Evolutionary conservation across 92 coral and sea anemone species (phyloP), one percentile per base, ranked within the genome.

Genomic region (Porites evermanni): DNA sequence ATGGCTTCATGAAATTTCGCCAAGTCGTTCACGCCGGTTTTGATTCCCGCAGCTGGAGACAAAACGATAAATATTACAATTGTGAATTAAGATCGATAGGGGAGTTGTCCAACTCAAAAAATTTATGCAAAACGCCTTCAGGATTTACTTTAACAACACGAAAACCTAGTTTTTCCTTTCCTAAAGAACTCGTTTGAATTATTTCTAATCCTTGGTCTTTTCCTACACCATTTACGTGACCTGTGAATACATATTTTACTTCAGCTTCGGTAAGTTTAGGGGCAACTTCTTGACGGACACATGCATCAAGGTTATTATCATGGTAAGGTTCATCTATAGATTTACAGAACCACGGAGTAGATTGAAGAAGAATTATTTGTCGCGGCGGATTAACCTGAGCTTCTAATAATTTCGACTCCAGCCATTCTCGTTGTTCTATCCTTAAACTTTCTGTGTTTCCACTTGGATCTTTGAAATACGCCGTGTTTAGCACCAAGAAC

Each of bases 361-460:
- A 79, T 79, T 95, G 98, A 9, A 95, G 47, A 14, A 95, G 78
- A 26, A 95, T 86, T 59, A 95, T 79, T 75, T 90, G 92, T 59
- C 90, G 89, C 4, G 98, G 98, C 14, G 98, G 98, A 51, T 95
- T 95, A 8, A 95, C 91, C 76, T 95, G 96, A 0, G 98, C 96
- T 70, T 95, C 96, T 4, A 95, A 82, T 13, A 95, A 84, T 17
- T 92, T 83, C 18, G 98, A 95, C 60, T 93, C 94, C 2, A 95
- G 79, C 98, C 98, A 95, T 50, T 95, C 98, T 5, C 83, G 79
- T 32, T 95, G 98, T 61, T 95, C 98, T 4, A 54, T 38, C 47
- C 70, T 87, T 19, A 95, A 83, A 85, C 86, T 84, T 53, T 70
- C 80, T 67, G 67, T 75, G 23, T 85, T 91, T 16, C 79, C 80